Conservation (phyloP, 2,888 invertebrate genomes). For the Rapana venosa region DNA sequence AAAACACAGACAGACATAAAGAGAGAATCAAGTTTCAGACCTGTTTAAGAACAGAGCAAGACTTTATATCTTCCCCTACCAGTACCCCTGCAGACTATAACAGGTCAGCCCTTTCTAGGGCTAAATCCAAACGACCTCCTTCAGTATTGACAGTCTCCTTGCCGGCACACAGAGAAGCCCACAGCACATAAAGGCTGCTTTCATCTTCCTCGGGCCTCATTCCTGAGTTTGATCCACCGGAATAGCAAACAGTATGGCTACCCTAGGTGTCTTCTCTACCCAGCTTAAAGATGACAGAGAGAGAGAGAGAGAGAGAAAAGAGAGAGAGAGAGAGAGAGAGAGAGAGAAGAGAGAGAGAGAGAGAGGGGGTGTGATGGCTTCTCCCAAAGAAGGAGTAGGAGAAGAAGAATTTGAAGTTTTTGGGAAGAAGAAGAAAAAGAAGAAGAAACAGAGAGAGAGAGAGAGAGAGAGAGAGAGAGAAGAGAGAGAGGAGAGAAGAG, state of each 20-base stretch:
- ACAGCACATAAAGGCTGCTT: not conserved
- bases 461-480: constrained; percentile 25
- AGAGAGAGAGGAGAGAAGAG: not conserved
- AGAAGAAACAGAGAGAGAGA: constrained; percentile 12
- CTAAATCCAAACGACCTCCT: not conserved
- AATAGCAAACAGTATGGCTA: too few species aligned
- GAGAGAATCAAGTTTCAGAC: not conserved
- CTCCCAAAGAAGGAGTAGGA: too few species aligned
- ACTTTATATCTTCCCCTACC: not conserved
- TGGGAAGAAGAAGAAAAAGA: not conserved
- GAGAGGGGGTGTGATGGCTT: too few species aligned
- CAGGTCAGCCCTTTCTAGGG: not conserved
- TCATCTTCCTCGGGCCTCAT: not conserved
- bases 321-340: constrained; percentile 29
- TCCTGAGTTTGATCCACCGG: too few species aligned
- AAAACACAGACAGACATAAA: not conserved
- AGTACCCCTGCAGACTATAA: not conserved
- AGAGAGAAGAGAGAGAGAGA: too few species aligned
- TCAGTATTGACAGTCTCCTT: not conserved
- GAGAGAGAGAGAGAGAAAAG: not conserved
- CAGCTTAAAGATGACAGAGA: not conserved
- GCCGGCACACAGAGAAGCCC: not conserved
- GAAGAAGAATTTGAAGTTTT: not conserved
- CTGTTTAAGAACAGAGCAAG: not conserved
- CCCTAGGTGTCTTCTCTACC: too few species aligned